A percentile compares a stretch with the other conserved stretches of the same genome.
phyloP scores from a whole-genome alignment of 2,888 invertebrate genomes.

The Parnassius apollo region DNA sequence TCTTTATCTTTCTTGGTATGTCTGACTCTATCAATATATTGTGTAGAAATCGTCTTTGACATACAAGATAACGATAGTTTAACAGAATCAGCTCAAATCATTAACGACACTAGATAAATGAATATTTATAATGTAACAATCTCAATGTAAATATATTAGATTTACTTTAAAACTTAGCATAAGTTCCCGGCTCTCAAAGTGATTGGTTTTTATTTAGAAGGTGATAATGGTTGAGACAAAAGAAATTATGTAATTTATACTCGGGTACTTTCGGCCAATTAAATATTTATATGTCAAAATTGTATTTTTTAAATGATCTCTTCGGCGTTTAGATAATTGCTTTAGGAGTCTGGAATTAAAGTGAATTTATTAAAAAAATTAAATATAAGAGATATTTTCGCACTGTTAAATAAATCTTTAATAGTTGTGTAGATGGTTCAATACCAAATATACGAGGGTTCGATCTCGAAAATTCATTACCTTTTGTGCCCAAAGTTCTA shows the following conservation, averaged over 20 bases:
- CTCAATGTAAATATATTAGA: conserved; percentile 79
- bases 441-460: conserved; percentile 39
- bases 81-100: conserved; percentile 73
- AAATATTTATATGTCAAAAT: conserved; percentile 71
- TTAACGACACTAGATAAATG: conserved; percentile 76
- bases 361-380: conserved; percentile 74
- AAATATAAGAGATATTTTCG: conserved; percentile 78
- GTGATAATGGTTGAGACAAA: conserved; percentile 56
- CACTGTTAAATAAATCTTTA: conserved; percentile 71
- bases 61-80: conserved; percentile 45
- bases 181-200: conserved; percentile 81
- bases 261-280: conserved; percentile 72
- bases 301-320: conserved; percentile 81
- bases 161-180: conserved; percentile 60
- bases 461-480: conserved; percentile 29
- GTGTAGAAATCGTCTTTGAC: conserved; percentile 41
- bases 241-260: conserved; percentile 66
- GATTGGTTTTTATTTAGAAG: conserved; percentile 71
- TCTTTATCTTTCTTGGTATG: conserved; percentile 30
- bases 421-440: conserved; percentile 48
- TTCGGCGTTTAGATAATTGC: conserved; percentile 77
- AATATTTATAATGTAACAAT: conserved; percentile 72
- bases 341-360: conserved; percentile 78
- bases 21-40: conserved; percentile 35
- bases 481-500: conserved; percentile 1